phyloP scores from a whole-genome alignment of 2,797 vertebrate species.

The Pseudochirops corinnae region DNA sequence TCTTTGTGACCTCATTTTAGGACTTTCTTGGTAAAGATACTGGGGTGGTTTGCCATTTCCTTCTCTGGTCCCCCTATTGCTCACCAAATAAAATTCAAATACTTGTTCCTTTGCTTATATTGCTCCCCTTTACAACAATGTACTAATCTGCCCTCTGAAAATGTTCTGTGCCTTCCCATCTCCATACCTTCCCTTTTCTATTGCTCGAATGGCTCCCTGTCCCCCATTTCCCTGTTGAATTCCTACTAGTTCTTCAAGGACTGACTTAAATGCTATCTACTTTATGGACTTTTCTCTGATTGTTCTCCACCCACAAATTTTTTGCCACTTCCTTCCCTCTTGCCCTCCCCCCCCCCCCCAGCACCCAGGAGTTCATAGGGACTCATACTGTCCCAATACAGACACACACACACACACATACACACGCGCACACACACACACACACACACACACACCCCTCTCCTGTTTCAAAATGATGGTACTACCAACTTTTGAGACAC shows the following conservation, averaged over 20 bases:
- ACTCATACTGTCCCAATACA: too few species aligned
- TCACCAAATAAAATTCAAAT: background rate
- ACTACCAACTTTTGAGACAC: background rate
- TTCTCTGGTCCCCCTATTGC: background rate
- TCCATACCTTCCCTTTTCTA: background rate
- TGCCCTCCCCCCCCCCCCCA: too few species aligned
- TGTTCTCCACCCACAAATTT: too few species aligned
- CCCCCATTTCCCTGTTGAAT: background rate
- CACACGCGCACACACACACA: too few species aligned
- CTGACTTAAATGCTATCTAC: background rate
- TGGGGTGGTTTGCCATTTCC: background rate
- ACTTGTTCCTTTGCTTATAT: background rate
- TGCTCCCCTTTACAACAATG: background rate
- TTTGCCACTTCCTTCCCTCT: too few species aligned
- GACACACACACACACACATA: too few species aligned
- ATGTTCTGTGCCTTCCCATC: background rate
- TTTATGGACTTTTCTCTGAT: too few species aligned
- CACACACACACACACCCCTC: too few species aligned
- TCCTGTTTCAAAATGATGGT: background rate
- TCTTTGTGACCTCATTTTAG: background rate
- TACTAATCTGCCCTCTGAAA: background rate
- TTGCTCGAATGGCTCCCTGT: background rate
- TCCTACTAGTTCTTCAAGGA: background rate
- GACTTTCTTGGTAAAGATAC: background rate
- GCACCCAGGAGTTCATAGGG: too few species aligned